Evolutionary conservation across 2,888 invertebrate species (phyloP), one percentile per base, ranked within the genome.

Genomic region (Gortyna flavago): DNA sequence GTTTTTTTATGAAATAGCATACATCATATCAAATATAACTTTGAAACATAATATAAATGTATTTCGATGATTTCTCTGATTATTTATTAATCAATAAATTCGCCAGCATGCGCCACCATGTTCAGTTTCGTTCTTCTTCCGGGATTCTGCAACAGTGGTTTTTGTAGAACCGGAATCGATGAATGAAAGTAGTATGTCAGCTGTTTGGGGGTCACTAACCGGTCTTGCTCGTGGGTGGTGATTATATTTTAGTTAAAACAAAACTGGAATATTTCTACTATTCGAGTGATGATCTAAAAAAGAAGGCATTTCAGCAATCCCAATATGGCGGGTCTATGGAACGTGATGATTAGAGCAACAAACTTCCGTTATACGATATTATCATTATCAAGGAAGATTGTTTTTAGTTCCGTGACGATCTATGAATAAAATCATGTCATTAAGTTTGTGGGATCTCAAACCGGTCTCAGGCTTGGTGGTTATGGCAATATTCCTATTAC

Each of bases 121-220:
- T 38, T 76, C 35, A 62, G 67, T 84, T 72, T 70, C 69, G 54
- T 59, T 62, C 66, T 35, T 76, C 69, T 82, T 87, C 87, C 87
- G 75, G 72, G 68, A 62, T 68, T 68, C 73, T 79, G 72, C 73
- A 78, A 62, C 48, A 84, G 62, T 44, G 57, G 54, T 66, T 66
- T 77, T 74, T 79, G 54, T 72, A 78, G 25, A 72, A 65, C 79
- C 79, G 79, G 69, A 86, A 78, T 86, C 57, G 32, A 79, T 87
- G 85, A 87, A 87, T 83, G 84, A 86, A 82, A 85, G 82, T 85
- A 85, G 86, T 85, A 67, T 81, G 64, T 81, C 81, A 82, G 81
- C 82, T 82, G 81, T 85, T 82, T 81, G 70, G 61, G 76, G 76
- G 83, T 81, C 82, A 85, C 69, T 44, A 85, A 82, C 81, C 83